These are phyloP conservation scores for Anser cygnoides DNA, from an alignment of 2,113 vertebrate species.

Conservation along the genomic window DNA sequence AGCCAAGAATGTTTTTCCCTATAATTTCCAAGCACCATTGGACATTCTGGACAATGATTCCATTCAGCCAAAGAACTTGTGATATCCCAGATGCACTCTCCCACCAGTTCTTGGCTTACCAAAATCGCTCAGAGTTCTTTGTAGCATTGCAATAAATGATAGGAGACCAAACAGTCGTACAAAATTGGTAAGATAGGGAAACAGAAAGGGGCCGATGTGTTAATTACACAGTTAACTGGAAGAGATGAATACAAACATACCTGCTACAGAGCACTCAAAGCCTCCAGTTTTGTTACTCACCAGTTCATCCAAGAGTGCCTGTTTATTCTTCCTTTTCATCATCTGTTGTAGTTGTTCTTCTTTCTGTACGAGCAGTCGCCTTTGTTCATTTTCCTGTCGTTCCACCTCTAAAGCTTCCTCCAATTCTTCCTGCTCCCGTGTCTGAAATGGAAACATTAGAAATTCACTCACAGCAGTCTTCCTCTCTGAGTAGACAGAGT, in stretches of 20 bases:
- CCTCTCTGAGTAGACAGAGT: not conserved
- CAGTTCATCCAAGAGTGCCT: slow-evolving; percentile 94
- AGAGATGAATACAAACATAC: not conserved
- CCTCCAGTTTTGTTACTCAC: slow-evolving; percentile 74
- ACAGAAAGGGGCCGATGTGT: not conserved
- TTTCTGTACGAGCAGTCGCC: slow-evolving; percentile 86
- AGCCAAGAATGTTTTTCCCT: not conserved
- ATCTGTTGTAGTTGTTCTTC: slow-evolving; percentile 93
- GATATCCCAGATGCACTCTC: not conserved
- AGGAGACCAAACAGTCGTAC: not conserved
- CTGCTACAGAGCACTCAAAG: not conserved
- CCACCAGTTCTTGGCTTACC: not conserved
- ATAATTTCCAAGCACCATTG: not conserved
- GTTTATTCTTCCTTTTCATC: slow-evolving; percentile 93
- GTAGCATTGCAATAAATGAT: not conserved
- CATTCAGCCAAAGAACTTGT: not conserved
- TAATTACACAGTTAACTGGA: not conserved
- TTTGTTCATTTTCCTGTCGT: slow-evolving; percentile 87
- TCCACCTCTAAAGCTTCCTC: slow-evolving; percentile 93
- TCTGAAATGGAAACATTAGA: slow-evolving; percentile 76
- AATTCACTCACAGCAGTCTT: not conserved
- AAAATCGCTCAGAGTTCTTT: not conserved
- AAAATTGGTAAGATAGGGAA: not conserved
- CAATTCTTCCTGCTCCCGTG: slow-evolving; percentile 93
- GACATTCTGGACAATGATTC: not conserved